Evolutionary conservation across 2,113 vertebrate species (phyloP).

Genomic region (Sinocyclocheilus anshuiensis): DNA sequence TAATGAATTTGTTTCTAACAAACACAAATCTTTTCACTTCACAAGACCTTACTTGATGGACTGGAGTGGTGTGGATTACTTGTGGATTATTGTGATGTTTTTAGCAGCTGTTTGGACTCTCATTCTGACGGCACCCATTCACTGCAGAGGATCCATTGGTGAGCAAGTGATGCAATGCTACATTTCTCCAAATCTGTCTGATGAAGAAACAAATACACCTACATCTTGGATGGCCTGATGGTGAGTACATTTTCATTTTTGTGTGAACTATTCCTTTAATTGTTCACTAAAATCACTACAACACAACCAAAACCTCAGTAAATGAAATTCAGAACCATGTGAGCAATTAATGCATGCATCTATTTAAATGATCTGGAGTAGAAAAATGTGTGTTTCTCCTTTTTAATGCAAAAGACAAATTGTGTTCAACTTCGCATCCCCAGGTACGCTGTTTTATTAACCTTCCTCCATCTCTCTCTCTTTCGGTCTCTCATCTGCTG

Average conservation of each 20-base stretch:
- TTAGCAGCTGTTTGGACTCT: neutral
- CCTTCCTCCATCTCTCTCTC: neutral
- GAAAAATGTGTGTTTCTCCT: neutral
- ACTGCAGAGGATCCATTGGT: neutral
- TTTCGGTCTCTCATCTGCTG: conserved; percentile 44
- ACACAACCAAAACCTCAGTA: neutral
- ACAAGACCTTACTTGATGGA: too few species aligned
- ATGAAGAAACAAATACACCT: too few species aligned
- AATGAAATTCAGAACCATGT: neutral
- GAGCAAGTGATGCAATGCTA: neutral
- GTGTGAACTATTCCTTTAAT: neutral
- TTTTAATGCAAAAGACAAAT: conserved; percentile 3
- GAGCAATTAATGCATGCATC: neutral
- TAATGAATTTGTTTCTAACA: too few species aligned
- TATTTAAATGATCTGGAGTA: neutral
- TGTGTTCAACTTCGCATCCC: neutral
- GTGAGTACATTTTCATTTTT: neutral
- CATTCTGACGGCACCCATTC: neutral
- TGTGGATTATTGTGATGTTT: too few species aligned
- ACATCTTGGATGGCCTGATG: too few species aligned
- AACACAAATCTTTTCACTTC: too few species aligned
- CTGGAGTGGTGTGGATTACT: too few species aligned
- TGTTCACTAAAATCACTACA: neutral
- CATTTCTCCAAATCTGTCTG: neutral
- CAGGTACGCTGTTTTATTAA: conserved; percentile 1